phyloP scores from a whole-genome alignment of 2,888 invertebrate species.

The Cheilosia variabilis region DNA sequence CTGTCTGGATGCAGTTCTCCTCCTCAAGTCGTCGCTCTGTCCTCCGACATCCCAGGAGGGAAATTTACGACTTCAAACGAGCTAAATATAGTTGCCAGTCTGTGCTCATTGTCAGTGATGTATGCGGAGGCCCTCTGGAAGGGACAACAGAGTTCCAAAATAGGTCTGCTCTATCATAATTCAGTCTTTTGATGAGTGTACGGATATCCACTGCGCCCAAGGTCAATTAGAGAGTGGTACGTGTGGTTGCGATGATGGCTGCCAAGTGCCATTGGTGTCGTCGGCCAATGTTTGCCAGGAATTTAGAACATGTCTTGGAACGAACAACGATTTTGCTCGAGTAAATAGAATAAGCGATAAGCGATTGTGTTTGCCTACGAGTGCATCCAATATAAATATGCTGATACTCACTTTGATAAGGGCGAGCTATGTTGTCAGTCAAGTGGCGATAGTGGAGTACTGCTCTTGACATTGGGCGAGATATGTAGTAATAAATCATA shows the following conservation, averaged over 20 bases:
- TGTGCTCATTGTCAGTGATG: constrained; percentile 33
- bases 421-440: constrained; percentile 48
- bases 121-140: constrained; percentile 58
- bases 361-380: constrained; percentile 35
- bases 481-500: constrained; percentile 55
- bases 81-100: constrained; percentile 56
- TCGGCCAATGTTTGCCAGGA: constrained; percentile 23
- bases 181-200: constrained; percentile 52
- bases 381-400: constrained; percentile 15
- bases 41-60: constrained; percentile 34
- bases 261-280: constrained; percentile 14
- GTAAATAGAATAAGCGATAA: constrained; percentile 38
- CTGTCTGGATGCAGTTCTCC: constrained; percentile 36
- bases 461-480: constrained; percentile 59
- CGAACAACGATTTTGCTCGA: constrained; percentile 39
- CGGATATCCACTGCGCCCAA: constrained; percentile 54
- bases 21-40: constrained; percentile 37
- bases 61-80: constrained; percentile 61
- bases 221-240: constrained; percentile 71
- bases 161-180: constrained; percentile 46
- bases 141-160: constrained; percentile 49
- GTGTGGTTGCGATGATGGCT: constrained; percentile 50
- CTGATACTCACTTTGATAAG: constrained; percentile 44
- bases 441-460: constrained; percentile 54
- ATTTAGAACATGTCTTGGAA: constrained; percentile 8